Evolutionary conservation across 2,113 vertebrate species (phyloP), one percentile per base, ranked within the genome.

Genomic region (Tychaedon coryphoeus): DNA sequence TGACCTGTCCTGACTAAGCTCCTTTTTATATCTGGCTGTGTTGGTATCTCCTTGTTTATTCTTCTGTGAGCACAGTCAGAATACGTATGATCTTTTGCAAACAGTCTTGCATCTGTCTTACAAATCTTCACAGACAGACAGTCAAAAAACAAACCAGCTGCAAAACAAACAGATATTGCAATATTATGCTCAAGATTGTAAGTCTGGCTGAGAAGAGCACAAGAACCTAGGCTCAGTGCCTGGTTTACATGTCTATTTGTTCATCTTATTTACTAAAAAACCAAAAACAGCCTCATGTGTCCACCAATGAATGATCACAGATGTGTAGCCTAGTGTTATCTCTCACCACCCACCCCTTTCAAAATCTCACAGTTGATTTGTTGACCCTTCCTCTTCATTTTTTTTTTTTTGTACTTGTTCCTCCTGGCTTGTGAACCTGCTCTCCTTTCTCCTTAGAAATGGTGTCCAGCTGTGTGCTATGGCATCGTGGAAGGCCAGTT

Each of bases 81-180:
- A 4, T 58, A 50, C 2, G 13, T 19, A 34, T 8, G 58, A 73
- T 34, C 62, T 82, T 85, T 23, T 75, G 36, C 66, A 78, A 88
- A 64, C 18, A 67, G 23, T 51, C 14, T 88, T 86, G 38, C 48
- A 43, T 60, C 31, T 60, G 12, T 38, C 56, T 66, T 74, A 56
- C 38, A 61, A 61, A 79, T 43, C 40, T 79, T 34, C 75, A 43
- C 36, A 88, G 58, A 38, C 12, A 66, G 66, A 56, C 19, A 72
- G 22, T 31, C 57, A 72, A 82, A 29, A 48, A 50, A 76, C 58
- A 88, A 86, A 65, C 3, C 36, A 76, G 15, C 25, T 76, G 42
- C 28, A 92, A 93, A 90, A 65, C 57, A 85, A 87, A 42, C 43
- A 72, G 40, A 20, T 69, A 53, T 61, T 69, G 62, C 45, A 91